Conservation (phyloP, 1,140 invertebrate species). For the Andricus grossulariae region DNA sequence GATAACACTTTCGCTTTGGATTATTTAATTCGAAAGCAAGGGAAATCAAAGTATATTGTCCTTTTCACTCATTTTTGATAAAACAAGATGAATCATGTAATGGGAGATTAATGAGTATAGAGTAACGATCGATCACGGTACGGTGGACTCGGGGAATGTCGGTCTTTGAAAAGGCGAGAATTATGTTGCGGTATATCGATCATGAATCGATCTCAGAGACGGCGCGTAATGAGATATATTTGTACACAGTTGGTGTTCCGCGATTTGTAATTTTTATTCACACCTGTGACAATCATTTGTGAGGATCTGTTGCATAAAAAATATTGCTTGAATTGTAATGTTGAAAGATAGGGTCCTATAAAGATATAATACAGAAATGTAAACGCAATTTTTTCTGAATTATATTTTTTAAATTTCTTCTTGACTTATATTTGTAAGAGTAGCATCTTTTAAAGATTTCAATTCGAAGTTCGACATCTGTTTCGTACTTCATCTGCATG, state of each 20-base stretch:
- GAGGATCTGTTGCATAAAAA: background rate
- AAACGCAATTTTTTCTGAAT: too few relatives aligned
- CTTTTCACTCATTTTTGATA: background rate
- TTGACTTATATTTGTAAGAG: too few relatives aligned
- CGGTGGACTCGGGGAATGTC: conserved; percentile 52
- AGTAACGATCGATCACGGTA: conserved; percentile 60
- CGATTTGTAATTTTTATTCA: conserved; percentile 13
- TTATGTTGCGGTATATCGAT: conserved; percentile 50
- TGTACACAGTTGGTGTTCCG: conserved; percentile 8
- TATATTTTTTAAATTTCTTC: too few relatives aligned
- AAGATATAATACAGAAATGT: background rate
- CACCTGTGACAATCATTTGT: conserved; percentile 24
- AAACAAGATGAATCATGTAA: conserved; percentile 29
- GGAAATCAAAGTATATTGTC: too few relatives aligned
- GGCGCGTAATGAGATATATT: background rate
- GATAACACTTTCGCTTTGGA: too few relatives aligned
- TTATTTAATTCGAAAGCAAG: too few relatives aligned
- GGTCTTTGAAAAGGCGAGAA: conserved; percentile 50
- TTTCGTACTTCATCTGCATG: too few relatives aligned
- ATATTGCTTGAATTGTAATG: background rate
- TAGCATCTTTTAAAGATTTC: too few relatives aligned
- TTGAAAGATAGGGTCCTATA: background rate
- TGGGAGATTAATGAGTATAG: conserved; percentile 56
- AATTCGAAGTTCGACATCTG: too few relatives aligned
- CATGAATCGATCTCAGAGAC: conserved; percentile 51